Evolutionary conservation across 1,140 invertebrate genomes (phyloP).

Genomic region (Drosophila suzukii): DNA sequence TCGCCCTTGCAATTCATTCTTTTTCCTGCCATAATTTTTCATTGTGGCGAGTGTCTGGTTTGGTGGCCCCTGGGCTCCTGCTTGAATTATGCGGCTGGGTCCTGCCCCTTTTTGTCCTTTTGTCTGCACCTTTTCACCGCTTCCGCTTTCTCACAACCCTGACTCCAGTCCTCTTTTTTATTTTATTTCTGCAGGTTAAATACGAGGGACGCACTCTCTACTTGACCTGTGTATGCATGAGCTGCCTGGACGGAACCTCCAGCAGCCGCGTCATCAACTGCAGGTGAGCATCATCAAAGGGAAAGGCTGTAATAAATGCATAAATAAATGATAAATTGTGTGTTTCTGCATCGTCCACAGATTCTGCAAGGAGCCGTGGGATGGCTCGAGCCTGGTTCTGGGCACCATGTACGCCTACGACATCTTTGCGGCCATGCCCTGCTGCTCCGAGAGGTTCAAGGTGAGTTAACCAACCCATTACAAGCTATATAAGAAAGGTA

Average conservation of each 20-base stretch:
- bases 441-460: conserved; percentile 96
- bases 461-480: conserved; percentile 85
- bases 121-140: conserved; percentile 35
- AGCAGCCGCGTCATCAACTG: conserved; percentile 90
- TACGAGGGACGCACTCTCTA: conserved; percentile 94
- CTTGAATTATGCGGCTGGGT: conserved; percentile 59
- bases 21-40: conserved; percentile 69
- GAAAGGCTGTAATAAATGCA: background rate
- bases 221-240: conserved; percentile 97
- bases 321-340: conserved; percentile 7
- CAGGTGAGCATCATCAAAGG: conserved; percentile 77
- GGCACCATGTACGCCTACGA: conserved; percentile 99
- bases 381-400: conserved; percentile 95
- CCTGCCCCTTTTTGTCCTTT: conserved; percentile 18
- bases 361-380: conserved; percentile 94
- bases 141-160: conserved; percentile 23
- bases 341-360: conserved; percentile 58
- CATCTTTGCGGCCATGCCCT: conserved; percentile 98
- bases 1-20: conserved; percentile 14
- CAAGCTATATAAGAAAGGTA: no score
- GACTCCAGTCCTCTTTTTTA: conserved; percentile 40
- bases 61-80: conserved; percentile 20
- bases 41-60: conserved; percentile 51
- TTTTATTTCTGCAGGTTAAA: conserved; percentile 89
- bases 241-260: conserved; percentile 93